phyloP scores from a whole-genome alignment of 2,888 invertebrate genomes.

The Graphium colonna region DNA sequence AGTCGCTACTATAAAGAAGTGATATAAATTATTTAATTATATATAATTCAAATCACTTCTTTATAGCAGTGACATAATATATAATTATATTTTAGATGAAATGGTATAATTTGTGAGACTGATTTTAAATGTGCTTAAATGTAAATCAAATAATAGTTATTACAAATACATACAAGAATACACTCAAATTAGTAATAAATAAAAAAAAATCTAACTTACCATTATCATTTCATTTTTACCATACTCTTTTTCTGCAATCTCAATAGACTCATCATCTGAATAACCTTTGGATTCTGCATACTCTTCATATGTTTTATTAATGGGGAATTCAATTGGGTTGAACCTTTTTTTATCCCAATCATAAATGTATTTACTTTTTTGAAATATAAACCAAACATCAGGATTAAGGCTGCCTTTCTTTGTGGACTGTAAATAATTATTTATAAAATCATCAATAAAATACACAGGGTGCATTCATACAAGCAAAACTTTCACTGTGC shows the following conservation, averaged over 20 bases:
- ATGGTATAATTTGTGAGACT: too few relatives aligned
- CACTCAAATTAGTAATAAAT: neutral
- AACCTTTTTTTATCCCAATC: constrained; percentile 90
- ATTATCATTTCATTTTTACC: constrained; percentile 92
- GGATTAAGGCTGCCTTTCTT: constrained; percentile 69
- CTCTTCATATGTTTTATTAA: constrained; percentile 83
- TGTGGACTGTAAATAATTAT: constrained; percentile 50
- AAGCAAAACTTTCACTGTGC: too few relatives aligned
- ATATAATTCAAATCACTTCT: too few relatives aligned
- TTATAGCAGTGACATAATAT: too few relatives aligned
- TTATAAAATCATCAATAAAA: constrained; percentile 12
- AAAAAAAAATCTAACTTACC: constrained; percentile 72
- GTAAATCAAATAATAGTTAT: too few relatives aligned
- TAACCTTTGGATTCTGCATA: constrained; percentile 94
- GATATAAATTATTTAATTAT: too few relatives aligned
- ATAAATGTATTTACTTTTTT: constrained; percentile 98
- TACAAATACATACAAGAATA: too few relatives aligned
- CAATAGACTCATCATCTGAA: constrained; percentile 89
- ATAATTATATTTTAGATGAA: too few relatives aligned
- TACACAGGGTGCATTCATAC: too few relatives aligned
- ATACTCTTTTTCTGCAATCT: constrained; percentile 88
- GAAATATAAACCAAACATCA: constrained; percentile 94
- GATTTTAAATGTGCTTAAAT: too few relatives aligned
- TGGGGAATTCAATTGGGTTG: constrained; percentile 91
- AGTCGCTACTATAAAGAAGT: too few relatives aligned